Evolutionary conservation across 2,888 invertebrate genomes (phyloP).

Genomic region (Drosophila kuntzei): DNA sequence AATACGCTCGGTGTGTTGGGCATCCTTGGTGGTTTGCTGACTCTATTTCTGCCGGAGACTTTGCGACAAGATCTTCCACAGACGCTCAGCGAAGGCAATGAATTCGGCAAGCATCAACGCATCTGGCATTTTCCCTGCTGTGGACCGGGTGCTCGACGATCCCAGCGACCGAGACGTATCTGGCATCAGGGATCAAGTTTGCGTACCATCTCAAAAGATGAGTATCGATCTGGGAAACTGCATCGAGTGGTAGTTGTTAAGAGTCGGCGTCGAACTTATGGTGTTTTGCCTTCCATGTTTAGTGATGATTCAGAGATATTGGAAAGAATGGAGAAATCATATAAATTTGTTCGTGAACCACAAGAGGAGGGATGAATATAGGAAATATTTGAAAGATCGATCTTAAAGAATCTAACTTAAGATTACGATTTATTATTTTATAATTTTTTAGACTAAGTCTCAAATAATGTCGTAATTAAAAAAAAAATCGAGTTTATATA

Average conservation of each 20-base stretch:
- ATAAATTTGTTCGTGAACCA: background rate
- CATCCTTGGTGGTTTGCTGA: conserved; percentile 90
- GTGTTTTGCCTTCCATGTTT: background rate
- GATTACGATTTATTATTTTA: too few relatives aligned
- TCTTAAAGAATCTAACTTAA: too few relatives aligned
- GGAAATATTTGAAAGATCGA: too few relatives aligned
- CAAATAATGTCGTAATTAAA: background rate
- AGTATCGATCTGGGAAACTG: conserved; percentile 56
- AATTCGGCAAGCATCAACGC: conserved; percentile 91
- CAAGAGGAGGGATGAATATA: background rate
- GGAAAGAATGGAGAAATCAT: conserved; percentile 24
- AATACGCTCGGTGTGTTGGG: conserved; percentile 89
- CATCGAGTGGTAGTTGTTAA: conserved; percentile 43
- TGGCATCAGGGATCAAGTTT: conserved; percentile 68
- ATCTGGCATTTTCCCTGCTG: conserved; percentile 93
- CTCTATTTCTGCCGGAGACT: conserved; percentile 93
- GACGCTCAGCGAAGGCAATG: conserved; percentile 93
- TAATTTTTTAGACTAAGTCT: too few relatives aligned
- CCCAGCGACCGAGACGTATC: background rate
- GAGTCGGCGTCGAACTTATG: background rate
- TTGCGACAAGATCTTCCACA: conserved; percentile 94
- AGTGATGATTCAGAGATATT: conserved; percentile 13
- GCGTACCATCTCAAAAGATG: conserved; percentile 57
- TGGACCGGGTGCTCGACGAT: conserved; percentile 86
- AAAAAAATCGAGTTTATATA: too few relatives aligned